phyloP scores from a whole-genome alignment of 2,888 invertebrate genomes.

The Aporophyla nigra region DNA sequence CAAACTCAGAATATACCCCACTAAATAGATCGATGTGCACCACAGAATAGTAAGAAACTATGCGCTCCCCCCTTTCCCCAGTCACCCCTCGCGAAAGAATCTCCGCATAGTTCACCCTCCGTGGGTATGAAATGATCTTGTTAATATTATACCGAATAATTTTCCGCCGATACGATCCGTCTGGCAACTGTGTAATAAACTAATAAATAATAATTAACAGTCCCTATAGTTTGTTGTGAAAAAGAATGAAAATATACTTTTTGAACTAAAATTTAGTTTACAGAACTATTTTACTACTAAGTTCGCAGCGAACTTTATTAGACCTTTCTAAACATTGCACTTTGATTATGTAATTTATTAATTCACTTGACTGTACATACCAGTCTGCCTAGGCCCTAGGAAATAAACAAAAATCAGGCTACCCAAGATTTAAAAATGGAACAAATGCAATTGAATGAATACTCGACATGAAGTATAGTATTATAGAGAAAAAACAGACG shows the following conservation, averaged over 20 bases:
- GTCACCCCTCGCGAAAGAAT: constrained; percentile 68
- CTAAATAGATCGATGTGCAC: constrained; percentile 40
- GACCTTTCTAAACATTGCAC: not conserved
- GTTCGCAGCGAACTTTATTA: not conserved
- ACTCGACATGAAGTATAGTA: too few relatives aligned
- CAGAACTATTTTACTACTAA: not conserved
- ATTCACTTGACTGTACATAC: constrained; percentile 7
- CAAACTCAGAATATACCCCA: not conserved
- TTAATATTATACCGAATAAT: constrained; percentile 44
- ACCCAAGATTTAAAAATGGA: not conserved
- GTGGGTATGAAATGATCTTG: constrained; percentile 58
- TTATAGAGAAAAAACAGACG: not conserved
- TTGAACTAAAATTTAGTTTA: too few relatives aligned
- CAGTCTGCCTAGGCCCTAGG: too few relatives aligned
- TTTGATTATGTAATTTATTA: not conserved
- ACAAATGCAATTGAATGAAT: not conserved
- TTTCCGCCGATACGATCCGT: constrained; percentile 36
- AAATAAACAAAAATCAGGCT: not conserved
- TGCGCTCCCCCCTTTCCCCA: constrained; percentile 55
- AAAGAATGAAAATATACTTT: not conserved
- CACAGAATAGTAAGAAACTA: constrained; percentile 62
- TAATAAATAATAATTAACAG: not conserved
- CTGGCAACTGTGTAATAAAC: not conserved
- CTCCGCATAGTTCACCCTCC: constrained; percentile 72
- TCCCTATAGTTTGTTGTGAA: not conserved